Evolutionary conservation across 2,797 vertebrate genomes (phyloP), one percentile per base, ranked within the genome.

Genomic region (Gymnoscopelus braueri): DNA sequence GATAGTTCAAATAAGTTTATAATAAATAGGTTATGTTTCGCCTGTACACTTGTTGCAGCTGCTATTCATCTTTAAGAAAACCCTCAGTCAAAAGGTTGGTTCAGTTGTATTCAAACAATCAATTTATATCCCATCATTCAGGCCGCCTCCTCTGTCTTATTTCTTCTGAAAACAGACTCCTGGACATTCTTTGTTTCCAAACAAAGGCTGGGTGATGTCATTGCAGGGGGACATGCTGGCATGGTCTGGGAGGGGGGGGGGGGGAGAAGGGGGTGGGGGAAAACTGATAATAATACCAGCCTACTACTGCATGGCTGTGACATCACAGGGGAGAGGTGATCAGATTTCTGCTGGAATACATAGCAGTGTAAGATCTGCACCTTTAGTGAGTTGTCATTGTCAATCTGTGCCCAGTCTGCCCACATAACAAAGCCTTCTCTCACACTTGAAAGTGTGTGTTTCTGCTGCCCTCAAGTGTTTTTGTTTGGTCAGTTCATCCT

Each of bases 141-240:
- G 62, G 69, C 69, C 63, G 81, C 74, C 81, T 81, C 71, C 78
- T 70, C 54, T 69, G 72, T 79, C 77, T 84, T 91, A 86, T 91
- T 90, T 90, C 75, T 82, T 77, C 80, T 91, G 81, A 88, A 93
- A 91, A 93, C 91, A 92, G 85, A 91, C 83, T 87, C 89, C 84
- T 84, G 79, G 77, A 72, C 84, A 82, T 73, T 87, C 89, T 90
- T 92, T 94, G 91, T 94, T 90, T 88, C 81, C 86, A 76, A 91
- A 93, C 91, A 93, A 93, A 93, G 76, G 72, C 84, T 52, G 73
- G 86, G 67, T 88, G 89, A 92, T 88, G 89, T 93, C 91, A 92
- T 81, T 67, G 80, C 75, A 59, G 77, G 65, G 63, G 64, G 70
- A 61, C 67, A 82, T 79, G 72, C 78, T 77, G 84, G 81, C 75